A percentile compares a stretch with the other conserved stretches of the same genome.
Conservation (phyloP, 37 sponge, comb jelly and placozoan species). For the Aplysina aerophoba region DNA sequence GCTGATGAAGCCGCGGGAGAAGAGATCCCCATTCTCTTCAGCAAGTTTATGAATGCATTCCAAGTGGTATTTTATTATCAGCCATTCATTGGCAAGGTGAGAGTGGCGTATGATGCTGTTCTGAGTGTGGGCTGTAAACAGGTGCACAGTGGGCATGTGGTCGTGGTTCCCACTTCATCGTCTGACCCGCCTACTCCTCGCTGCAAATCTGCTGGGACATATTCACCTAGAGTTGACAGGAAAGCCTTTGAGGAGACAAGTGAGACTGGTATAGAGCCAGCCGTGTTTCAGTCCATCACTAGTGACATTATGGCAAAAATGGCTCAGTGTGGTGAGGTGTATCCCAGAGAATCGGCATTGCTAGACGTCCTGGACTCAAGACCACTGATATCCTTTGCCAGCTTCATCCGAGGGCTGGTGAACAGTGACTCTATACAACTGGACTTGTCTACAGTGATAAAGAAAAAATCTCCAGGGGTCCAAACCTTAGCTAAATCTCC, state of each 20-base stretch:
- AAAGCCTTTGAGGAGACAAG: background rate
- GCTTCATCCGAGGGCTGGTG: background rate
- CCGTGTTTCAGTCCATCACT: background rate
- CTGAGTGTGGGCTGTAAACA: slow-evolving; percentile 15
- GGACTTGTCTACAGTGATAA: background rate
- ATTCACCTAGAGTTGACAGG: background rate
- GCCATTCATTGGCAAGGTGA: slow-evolving; percentile 60
- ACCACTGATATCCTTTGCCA: background rate
- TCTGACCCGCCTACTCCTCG: background rate
- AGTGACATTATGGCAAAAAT: background rate
- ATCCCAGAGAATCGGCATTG: background rate
- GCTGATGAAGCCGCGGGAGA: background rate
- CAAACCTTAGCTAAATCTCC: background rate
- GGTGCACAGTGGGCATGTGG: slow-evolving; percentile 20
- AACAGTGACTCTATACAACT: background rate
- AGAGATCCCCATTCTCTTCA: background rate
- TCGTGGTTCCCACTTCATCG: slow-evolving; percentile 18
- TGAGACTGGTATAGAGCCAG: background rate
- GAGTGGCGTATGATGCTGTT: slow-evolving; percentile 32
- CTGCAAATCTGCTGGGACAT: background rate
- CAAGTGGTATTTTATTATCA: slow-evolving; percentile 81
- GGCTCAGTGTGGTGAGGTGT: slow-evolving; percentile 16
- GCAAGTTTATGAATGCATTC: slow-evolving; percentile 75
- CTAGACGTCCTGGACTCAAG: background rate
- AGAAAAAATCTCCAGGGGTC: background rate